phyloP scores from a whole-genome alignment of 2,113 vertebrate species.

The Aleadryas rufinucha region DNA sequence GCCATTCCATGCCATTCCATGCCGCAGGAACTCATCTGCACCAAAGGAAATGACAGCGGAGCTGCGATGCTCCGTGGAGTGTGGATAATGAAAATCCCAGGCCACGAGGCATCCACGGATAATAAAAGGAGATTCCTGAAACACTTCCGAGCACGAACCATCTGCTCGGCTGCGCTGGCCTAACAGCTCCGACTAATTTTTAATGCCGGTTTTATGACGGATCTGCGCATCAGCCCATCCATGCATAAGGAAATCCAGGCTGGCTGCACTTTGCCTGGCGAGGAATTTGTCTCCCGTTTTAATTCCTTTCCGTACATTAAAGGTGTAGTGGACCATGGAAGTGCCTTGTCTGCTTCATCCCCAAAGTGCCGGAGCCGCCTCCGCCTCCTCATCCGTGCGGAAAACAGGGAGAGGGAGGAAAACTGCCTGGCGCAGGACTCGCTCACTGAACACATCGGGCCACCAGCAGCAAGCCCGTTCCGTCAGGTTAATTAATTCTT shows the following conservation, averaged over 20 bases:
- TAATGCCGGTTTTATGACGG: slow-evolving; percentile 51
- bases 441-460: background rate
- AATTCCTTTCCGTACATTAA: slow-evolving; percentile 40
- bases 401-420: background rate
- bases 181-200: slow-evolving; percentile 44
- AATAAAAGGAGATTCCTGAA: slow-evolving; percentile 39
- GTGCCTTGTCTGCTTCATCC: background rate
- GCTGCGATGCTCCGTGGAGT: slow-evolving; percentile 8
- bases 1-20: fast-evolving
- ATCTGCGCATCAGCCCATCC: slow-evolving; percentile 22
- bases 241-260: slow-evolving; percentile 19
- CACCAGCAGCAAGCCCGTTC: background rate
- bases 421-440: background rate
- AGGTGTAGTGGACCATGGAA: slow-evolving; percentile 34
- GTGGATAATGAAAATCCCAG: slow-evolving; percentile 43
- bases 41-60: background rate
- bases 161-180: slow-evolving; percentile 56
- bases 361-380: background rate
- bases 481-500: slow-evolving; percentile 31
- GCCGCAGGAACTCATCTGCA: background rate
- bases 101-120: slow-evolving; percentile 5
- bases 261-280: background rate
- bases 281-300: slow-evolving; percentile 50
- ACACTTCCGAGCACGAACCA: slow-evolving; percentile 52
- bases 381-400: background rate